A percentile compares a stretch with the other conserved stretches of the same genome.
Evolutionary conservation across 2,113 vertebrate species (phyloP).

Genomic region (Chloroceryle aenea): DNA sequence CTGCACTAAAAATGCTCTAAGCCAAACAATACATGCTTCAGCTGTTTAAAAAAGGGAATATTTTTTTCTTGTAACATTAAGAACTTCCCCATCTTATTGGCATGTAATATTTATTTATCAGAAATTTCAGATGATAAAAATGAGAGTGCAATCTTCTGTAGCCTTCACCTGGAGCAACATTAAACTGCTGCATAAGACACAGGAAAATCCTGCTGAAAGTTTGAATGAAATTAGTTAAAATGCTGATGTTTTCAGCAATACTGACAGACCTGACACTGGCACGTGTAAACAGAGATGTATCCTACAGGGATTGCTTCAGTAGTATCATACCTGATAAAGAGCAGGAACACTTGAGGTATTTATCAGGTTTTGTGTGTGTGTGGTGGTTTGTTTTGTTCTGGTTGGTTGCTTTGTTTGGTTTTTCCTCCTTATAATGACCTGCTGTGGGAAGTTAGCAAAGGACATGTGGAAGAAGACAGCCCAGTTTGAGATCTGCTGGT

Average conservation of each 20-base stretch:
- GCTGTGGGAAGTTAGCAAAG: background rate
- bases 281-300: background rate
- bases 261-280: background rate
- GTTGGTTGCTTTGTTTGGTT: background rate
- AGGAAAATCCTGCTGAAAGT: background rate
- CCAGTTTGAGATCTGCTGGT: background rate
- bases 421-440: background rate
- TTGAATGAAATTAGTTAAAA: background rate
- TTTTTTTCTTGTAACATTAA: background rate
- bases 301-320: background rate
- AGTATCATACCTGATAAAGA: background rate
- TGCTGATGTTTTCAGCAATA: too few species aligned
- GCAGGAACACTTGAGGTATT: background rate
- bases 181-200: background rate
- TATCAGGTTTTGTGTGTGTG: fast-evolving
- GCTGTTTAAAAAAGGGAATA: background rate
- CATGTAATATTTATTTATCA: background rate
- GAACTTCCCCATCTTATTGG: background rate
- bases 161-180: background rate
- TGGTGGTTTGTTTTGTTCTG: background rate
- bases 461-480: background rate
- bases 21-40: background rate
- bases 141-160: background rate
- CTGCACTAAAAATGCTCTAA: background rate
- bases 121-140: background rate